Percentiles rank a stretch among this genome's conserved stretches.
phyloP scores from a whole-genome alignment of 2,113 vertebrate genomes.

The Spheniscus mendiculus region DNA sequence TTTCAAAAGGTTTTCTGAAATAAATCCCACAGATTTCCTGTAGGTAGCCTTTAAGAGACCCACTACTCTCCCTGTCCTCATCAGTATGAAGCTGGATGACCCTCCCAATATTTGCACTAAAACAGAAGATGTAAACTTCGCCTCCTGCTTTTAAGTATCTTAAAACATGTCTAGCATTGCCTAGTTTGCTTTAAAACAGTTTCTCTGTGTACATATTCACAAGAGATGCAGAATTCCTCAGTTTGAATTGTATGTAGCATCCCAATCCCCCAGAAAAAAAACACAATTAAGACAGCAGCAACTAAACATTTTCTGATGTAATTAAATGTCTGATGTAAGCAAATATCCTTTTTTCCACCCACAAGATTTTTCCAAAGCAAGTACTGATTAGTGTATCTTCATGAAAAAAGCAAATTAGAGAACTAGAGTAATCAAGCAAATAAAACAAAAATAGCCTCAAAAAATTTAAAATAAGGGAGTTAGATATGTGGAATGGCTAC shows the following conservation, averaged over 20 bases:
- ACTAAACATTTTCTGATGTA: not conserved
- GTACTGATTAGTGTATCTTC: not conserved
- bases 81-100: not conserved
- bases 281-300: not conserved
- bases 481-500: not conserved
- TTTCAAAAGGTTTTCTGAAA: not conserved
- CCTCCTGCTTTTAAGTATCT: not conserved
- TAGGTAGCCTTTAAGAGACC: not conserved
- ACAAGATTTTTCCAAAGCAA: not conserved
- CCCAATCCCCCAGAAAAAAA: not conserved
- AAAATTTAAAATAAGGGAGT: not conserved
- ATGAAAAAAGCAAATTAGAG: not conserved
- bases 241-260: not conserved
- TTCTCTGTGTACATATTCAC: not conserved
- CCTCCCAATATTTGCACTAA: not conserved
- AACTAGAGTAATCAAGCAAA: not conserved
- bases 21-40: not conserved
- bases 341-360: not conserved
- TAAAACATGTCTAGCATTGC: accelerated
- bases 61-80: not conserved
- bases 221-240: not conserved
- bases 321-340: not conserved
- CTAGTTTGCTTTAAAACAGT: not conserved
- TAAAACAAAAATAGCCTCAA: not conserved
- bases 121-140: not conserved